Conservation (phyloP, 2,888 invertebrate species). For the Dynastes tityus region DNA sequence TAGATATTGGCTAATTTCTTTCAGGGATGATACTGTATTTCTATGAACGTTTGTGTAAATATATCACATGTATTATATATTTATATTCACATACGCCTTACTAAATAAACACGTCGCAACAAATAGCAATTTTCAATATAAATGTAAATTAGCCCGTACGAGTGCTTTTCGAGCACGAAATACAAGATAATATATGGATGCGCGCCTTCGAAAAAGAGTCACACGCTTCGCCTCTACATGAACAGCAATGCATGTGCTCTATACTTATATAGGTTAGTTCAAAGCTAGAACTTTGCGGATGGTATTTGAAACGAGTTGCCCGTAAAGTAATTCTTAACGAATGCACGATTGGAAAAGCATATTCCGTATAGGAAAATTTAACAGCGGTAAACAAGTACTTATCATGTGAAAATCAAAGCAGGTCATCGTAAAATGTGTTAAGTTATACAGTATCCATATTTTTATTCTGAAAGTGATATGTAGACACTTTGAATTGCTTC, state of each 20-base stretch:
- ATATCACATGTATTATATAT: neutral
- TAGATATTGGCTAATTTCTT: no score
- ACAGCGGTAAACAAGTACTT: no score
- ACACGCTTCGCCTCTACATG: neutral
- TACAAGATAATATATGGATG: neutral
- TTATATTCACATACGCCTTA: neutral
- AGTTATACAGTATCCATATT: no score
- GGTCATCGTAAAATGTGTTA: no score
- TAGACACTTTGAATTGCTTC: no score
- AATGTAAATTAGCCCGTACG: conserved; percentile 18
- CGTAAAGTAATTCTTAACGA: conserved; percentile 25
- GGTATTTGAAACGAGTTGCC: neutral
- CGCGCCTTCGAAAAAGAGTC: neutral
- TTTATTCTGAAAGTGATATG: no score
- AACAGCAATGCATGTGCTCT: neutral
- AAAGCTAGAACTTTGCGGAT: no score
- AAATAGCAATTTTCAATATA: conserved; percentile 32
- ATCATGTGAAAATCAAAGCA: no score
- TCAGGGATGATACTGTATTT: no score
- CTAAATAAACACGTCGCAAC: conserved; percentile 8
- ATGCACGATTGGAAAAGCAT: neutral
- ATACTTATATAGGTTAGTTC: no score
- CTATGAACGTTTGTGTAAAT: neutral
- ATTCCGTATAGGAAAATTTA: no score
- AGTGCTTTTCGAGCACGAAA: neutral